phyloP scores from a whole-genome alignment of 2,797 vertebrate species.

The Myotis planiceps region DNA sequence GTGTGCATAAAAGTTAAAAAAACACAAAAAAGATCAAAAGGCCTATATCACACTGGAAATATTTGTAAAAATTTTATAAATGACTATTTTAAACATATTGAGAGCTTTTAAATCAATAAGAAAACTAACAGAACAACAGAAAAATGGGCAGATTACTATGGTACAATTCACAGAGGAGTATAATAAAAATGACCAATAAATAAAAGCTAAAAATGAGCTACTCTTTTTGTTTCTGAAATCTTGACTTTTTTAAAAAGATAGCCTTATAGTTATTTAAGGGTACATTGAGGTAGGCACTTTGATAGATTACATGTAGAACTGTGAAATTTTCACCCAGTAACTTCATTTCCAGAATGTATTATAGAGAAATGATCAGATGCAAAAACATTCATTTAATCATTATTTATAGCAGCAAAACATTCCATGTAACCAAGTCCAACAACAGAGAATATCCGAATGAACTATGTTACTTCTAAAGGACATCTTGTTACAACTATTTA shows the following conservation, averaged over 20 bases:
- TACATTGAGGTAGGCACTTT: neutral
- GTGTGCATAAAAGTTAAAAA: neutral
- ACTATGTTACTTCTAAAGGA: neutral
- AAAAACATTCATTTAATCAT: conserved; percentile 15
- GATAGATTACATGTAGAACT: neutral
- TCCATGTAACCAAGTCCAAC: neutral
- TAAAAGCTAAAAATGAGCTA: neutral
- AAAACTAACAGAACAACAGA: neutral
- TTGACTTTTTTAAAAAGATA: neutral
- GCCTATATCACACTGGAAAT: neutral
- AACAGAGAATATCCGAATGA: neutral
- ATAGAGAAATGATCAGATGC: neutral
- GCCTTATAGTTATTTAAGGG: neutral
- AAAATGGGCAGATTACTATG: neutral
- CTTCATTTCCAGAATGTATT: neutral
- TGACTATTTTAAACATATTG: neutral
- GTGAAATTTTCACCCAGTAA: neutral
- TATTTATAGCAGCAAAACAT: neutral
- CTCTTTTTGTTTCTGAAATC: neutral
- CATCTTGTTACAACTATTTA: neutral
- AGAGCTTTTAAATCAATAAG: neutral
- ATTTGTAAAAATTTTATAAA: neutral
- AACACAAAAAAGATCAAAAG: neutral
- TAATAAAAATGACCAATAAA: neutral
- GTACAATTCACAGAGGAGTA: neutral